Conservation (phyloP, 2,113 vertebrate genomes). For the Zapus hudsonius region DNA sequence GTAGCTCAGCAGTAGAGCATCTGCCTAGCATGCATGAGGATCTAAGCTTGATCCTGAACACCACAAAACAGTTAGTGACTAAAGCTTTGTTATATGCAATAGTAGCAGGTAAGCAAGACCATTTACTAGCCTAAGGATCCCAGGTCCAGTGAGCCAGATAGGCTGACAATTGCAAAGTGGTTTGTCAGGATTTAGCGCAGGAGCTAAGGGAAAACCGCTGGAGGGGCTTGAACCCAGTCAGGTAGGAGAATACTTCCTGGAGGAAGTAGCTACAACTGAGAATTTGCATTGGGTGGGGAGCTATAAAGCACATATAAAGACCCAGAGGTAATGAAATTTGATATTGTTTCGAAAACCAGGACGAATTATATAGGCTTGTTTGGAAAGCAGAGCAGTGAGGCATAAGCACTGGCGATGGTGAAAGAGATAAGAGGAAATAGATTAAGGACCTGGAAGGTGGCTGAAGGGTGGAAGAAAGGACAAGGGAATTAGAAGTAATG, state of each 20-base stretch:
- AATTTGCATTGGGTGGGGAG: conserved; percentile 2
- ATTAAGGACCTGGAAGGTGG: neutral
- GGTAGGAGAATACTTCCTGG: conserved; percentile 42
- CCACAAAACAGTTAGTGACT: neutral
- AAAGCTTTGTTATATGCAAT: neutral
- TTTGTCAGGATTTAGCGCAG: neutral
- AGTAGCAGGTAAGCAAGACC: neutral
- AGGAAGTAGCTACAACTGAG: conserved; percentile 17
- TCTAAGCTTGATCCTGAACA: no score
- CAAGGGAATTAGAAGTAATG: neutral
- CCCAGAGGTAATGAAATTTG: conserved; percentile 47
- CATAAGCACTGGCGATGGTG: conserved; percentile 38
- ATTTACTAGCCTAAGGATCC: conserved; percentile 7
- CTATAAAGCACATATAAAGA: conserved; percentile 12
- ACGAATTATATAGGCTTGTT: conserved; percentile 46
- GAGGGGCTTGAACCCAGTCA: neutral
- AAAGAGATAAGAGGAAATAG: conserved; percentile 35
- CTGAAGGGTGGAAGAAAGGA: neutral
- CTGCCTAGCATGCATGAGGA: neutral
- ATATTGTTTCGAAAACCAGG: conserved; percentile 62
- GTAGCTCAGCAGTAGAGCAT: neutral
- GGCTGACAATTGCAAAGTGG: neutral
- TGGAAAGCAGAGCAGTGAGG: conserved; percentile 54
- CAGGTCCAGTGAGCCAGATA: neutral
- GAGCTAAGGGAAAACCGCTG: conserved; percentile 54